Percentiles rank a stretch among this genome's conserved stretches.
phyloP scores from a whole-genome alignment of 2,888 invertebrate genomes.

The Spatulosminthurus flaviceps region DNA sequence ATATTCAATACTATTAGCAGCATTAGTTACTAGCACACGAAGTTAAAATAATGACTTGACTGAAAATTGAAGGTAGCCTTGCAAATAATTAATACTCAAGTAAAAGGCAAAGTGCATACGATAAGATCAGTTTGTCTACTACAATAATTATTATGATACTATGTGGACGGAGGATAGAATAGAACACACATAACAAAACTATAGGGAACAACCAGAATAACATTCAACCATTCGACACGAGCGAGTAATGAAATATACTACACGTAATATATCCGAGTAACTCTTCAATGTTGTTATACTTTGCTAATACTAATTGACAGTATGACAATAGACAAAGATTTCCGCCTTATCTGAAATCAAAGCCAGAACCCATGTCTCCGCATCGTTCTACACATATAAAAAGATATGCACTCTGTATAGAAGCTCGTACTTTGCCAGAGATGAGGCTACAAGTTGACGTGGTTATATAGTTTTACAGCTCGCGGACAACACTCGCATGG shows the following conservation, averaged over 20 bases:
- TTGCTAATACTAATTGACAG: neutral
- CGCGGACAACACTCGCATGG: slow-evolving; percentile 3
- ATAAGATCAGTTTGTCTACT: neutral
- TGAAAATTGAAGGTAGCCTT: slow-evolving; percentile 29
- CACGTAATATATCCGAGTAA: no score
- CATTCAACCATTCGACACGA: neutral
- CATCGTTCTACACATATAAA: no score
- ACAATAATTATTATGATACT: neutral
- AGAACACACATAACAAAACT: no score
- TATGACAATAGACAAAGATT: slow-evolving; percentile 11
- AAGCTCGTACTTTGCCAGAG: no score
- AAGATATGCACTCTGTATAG: no score
- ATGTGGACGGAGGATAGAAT: no score
- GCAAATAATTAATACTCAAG: slow-evolving; percentile 34
- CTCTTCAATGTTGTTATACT: neutral
- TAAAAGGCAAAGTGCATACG: neutral
- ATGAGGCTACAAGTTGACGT: no score
- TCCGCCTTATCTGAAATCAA: neutral
- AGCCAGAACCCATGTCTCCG: neutral
- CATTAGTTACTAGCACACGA: no score
- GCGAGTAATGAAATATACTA: neutral
- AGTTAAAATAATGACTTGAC: slow-evolving; percentile 17
- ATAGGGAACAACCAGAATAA: no score
- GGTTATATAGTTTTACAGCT: no score
- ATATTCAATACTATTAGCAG: no score